These are phyloP conservation scores for Halotydeus destructor DNA, from an alignment of 1,140 invertebrate genomes.

Conservation along the genomic window DNA sequence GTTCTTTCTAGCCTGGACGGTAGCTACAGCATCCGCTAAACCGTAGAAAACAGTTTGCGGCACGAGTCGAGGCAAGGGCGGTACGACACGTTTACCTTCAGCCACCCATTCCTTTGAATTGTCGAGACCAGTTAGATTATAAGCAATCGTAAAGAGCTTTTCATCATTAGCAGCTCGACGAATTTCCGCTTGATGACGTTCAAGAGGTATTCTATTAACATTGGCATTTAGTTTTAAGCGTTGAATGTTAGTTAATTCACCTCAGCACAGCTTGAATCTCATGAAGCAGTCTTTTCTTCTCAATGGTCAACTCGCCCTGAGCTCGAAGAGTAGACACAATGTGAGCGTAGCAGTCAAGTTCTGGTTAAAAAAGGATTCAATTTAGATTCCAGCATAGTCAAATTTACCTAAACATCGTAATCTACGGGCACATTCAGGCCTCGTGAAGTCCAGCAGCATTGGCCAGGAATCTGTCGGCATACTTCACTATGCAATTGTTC, in stretches of 20 bases:
- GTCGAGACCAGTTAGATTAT: constrained; percentile 57
- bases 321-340: constrained; percentile 71
- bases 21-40: constrained; percentile 47
- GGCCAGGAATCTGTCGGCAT: no score
- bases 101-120: constrained; percentile 59
- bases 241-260: constrained; percentile 15
- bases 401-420: constrained; percentile 53
- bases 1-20: constrained; percentile 30
- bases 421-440: constrained; percentile 62
- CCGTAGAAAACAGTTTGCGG: constrained; percentile 61
- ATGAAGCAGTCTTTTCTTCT: constrained; percentile 58
- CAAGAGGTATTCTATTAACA: constrained; percentile 48
- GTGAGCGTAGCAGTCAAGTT: constrained; percentile 70
- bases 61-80: constrained; percentile 51
- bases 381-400: background rate
- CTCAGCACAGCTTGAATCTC: constrained; percentile 50
- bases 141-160: constrained; percentile 59
- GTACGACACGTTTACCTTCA: constrained; percentile 57
- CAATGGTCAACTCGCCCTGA: constrained; percentile 59
- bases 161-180: constrained; percentile 74
- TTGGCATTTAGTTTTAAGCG: background rate
- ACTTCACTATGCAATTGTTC: no score
- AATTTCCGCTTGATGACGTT: constrained; percentile 71
- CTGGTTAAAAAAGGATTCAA: constrained; percentile 26
- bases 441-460: constrained; percentile 44